phyloP scores from a whole-genome alignment of 92 coral and sea anemone species.

The Porites evermanni region DNA sequence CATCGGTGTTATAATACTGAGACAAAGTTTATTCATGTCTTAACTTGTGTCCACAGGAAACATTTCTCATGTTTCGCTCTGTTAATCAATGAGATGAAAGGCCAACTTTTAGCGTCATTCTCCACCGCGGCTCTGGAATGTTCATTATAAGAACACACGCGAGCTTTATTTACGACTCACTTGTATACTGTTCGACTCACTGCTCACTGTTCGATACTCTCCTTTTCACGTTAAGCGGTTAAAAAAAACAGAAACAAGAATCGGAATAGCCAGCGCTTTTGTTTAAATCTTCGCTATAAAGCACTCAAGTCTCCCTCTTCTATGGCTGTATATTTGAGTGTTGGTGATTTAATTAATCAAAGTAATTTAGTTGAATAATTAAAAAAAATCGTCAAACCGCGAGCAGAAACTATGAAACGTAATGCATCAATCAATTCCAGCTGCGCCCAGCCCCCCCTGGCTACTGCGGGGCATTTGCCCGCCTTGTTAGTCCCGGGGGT shows the following conservation, averaged over 20 bases:
- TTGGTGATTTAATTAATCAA: slow-evolving; percentile 16
- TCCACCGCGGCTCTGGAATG: slow-evolving; percentile 20
- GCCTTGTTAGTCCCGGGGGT: no score
- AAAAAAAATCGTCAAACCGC: not conserved
- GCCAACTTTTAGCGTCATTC: slow-evolving; percentile 1
- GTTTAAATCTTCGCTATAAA: slow-evolving; percentile 9
- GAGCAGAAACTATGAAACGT: slow-evolving; percentile 20
- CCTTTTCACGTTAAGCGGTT: slow-evolving; percentile 6
- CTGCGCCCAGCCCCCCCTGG: no score
- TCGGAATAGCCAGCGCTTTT: slow-evolving; percentile 5
- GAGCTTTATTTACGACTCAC: slow-evolving; percentile 3
- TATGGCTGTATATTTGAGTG: slow-evolving; percentile 11
- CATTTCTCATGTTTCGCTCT: not conserved
- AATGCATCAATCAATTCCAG: not conserved
- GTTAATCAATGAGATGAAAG: slow-evolving; percentile 11
- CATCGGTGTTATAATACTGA: slow-evolving; percentile 5
- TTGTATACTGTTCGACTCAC: slow-evolving; percentile 14
- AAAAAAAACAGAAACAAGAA: slow-evolving; percentile 6
- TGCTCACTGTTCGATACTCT: slow-evolving; percentile 7
- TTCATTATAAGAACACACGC: slow-evolving; percentile 21
- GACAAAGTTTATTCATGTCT: not conserved
- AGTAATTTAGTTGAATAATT: slow-evolving; percentile 12
- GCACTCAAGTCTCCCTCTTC: slow-evolving; percentile 20
- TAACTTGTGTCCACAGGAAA: slow-evolving; percentile 10
- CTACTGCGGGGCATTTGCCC: no score